A percentile compares a stretch with the other conserved stretches of the same genome.
phyloP scores from a whole-genome alignment of 2,797 vertebrate genomes.

The Pitangus sulphuratus region DNA sequence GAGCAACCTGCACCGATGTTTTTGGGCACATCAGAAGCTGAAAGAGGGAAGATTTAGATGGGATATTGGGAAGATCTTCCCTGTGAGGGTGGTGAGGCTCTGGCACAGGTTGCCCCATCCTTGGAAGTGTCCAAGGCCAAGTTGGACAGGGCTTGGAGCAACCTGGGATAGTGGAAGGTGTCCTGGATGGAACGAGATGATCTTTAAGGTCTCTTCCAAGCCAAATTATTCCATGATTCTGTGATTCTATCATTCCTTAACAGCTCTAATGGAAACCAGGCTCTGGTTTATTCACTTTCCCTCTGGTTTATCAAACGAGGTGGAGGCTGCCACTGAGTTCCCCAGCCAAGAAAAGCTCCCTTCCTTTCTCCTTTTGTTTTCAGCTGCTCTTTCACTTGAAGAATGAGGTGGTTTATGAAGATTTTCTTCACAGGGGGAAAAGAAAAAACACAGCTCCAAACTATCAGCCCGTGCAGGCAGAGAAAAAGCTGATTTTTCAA shows the following conservation, averaged over 20 bases:
- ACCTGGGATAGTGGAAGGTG: background rate
- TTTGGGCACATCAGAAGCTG: background rate
- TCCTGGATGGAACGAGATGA: background rate
- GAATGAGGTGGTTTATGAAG: background rate
- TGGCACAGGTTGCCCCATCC: background rate
- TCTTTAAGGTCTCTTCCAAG: background rate
- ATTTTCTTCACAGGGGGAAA: background rate
- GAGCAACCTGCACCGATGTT: accelerated
- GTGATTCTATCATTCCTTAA: background rate
- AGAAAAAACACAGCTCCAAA: background rate
- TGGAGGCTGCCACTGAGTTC: background rate
- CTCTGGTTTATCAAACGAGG: background rate
- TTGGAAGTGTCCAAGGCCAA: background rate
- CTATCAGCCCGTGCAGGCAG: background rate
- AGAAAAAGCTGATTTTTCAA: constrained; percentile 36
- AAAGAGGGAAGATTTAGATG: background rate
- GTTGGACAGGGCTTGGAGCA: background rate
- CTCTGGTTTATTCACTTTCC: background rate
- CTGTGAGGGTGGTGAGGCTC: background rate
- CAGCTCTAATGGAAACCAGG: background rate
- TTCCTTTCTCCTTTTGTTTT: background rate
- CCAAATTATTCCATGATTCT: background rate
- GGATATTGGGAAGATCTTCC: background rate
- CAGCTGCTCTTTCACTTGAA: background rate
- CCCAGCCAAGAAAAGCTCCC: background rate